Evolutionary conservation across 2,888 invertebrate genomes (phyloP), one percentile per base, ranked within the genome.

Genomic region (Tiphia femorata): DNA sequence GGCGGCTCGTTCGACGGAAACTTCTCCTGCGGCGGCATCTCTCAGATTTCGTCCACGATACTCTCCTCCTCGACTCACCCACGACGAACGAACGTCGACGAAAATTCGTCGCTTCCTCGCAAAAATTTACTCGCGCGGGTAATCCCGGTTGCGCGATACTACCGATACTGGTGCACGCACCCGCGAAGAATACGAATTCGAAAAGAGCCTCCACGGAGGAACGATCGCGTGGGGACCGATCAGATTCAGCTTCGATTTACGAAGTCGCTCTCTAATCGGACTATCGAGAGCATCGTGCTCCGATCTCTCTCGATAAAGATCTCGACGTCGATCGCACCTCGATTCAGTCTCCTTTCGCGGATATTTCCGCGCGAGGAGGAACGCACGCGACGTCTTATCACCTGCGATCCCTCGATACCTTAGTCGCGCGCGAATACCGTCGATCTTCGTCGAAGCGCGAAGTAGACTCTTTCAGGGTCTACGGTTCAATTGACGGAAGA

Each of bases 11-110:
- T 21, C 3, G 58, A 53, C 21, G 58, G 65, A 20, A 79, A 74
- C 44, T 77, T 78, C 59, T 80, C 80, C 51, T 78, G 82, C 6
- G 82, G 80, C 19, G 80, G 77, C 80, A 81, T 80, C n/a, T n/a
- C n/a, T n/a, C n/a, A n/a, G n/a, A n/a, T n/a, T n/a, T n/a, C n/a
- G 51, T 56, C 47, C 38, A 48, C 42, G 35, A n/a, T n/a, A n/a
- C n/a, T n/a, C n/a, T n/a, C n/a, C n/a, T n/a, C n/a, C n/a, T n/a
- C n/a, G n/a, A n/a, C 16, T 29, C 37, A 38, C 30, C 37, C 23
- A 38, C 27, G n/a, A 16, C 35, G 12, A 49, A 33, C 29, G 19
- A 14, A 14, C 12, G 21, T 17, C 16, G 29, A 35, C 29, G 14
- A 38, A 21, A 20, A 17, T 29, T 25, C 35, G 2, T 29, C 14